Evolutionary conservation across 2,888 invertebrate species (phyloP), one percentile per base, ranked within the genome.

Genomic region (Metalampra italica): DNA sequence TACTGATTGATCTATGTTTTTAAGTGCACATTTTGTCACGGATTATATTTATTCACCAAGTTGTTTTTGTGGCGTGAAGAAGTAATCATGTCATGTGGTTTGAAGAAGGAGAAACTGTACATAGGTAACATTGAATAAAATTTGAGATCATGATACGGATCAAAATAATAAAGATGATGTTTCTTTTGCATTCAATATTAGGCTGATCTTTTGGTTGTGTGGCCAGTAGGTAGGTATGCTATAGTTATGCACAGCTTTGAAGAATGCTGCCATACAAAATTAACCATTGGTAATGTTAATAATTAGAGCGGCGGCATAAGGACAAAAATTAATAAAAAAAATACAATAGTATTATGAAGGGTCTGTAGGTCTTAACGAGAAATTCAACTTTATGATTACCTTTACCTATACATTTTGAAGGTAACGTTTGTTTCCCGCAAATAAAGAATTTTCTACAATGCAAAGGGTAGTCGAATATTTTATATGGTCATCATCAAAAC

Each of bases 11-110:
- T 57, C 52, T 57, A 37, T 53, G 22, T 22, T 22, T n/a, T 30
- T 60, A 55, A 58, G 59, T 62, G 70, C 71, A 68, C 66, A 51
- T 48, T n/a, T n/a, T 37, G 49, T 53, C 47, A 48, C 47, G 51
- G 32, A 45, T 42, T 46, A 40, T 50, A 50, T 46, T 50, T 50
- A 50, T 46, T 50, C 46, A 50, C 50, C 46, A 50, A 47, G 22
- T 46, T 50, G 46, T 43, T 43, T 36, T 39, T 39, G 39, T 39
- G 5, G 39, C 43, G 12, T 39, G 13, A 36, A 50, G 50, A 41
- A 9, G 50, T 47, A 50, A 46, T 15, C 12, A 29, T 34, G 38
- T 15, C 12, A 29, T 34, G 38, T 39, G 9, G 29, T 22, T 29
- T 42, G 29, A 29, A 39, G 39, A 4, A 39, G 14, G 13, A 14